A percentile compares a stretch with the other conserved stretches of the same genome.
phyloP scores from a whole-genome alignment of 1,140 invertebrate genomes.

The Parasteatoda tepidariorum region DNA sequence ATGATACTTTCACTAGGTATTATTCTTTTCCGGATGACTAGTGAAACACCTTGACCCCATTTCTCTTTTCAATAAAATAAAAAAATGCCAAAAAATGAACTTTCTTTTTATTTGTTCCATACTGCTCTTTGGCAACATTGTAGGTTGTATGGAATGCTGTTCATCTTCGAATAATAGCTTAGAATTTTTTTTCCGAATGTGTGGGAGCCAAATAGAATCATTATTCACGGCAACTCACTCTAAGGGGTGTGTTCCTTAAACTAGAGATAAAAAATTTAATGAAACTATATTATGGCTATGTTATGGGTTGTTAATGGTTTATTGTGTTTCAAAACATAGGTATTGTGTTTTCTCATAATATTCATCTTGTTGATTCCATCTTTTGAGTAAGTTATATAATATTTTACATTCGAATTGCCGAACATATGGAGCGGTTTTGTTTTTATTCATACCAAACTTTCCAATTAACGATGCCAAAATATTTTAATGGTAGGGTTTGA shows the following conservation, averaged over 20 bases:
- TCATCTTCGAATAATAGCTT: constrained; percentile 22
- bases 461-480: no score
- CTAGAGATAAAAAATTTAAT: no score
- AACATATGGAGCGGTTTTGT: no score
- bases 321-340: no score
- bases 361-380: no score
- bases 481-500: no score
- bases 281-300: no score
- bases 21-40: constrained; percentile 46
- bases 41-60: constrained; percentile 51
- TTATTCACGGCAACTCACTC: constrained; percentile 30
- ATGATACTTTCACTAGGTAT: constrained; percentile 32
- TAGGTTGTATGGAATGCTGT: constrained; percentile 22
- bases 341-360: no score
- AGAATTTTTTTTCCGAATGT: constrained; percentile 1
- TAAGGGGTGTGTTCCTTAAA: constrained; percentile 9
- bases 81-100: not conserved
- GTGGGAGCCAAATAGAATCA: constrained; percentile 24
- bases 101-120: constrained; percentile 46
- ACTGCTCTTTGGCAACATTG: constrained; percentile 10
- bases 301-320: no score
- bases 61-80: not conserved
- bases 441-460: no score
- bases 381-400: no score
- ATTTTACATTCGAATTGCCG: no score